Conservation (phyloP, 2,888 invertebrate species). For the Erebia ligea region DNA sequence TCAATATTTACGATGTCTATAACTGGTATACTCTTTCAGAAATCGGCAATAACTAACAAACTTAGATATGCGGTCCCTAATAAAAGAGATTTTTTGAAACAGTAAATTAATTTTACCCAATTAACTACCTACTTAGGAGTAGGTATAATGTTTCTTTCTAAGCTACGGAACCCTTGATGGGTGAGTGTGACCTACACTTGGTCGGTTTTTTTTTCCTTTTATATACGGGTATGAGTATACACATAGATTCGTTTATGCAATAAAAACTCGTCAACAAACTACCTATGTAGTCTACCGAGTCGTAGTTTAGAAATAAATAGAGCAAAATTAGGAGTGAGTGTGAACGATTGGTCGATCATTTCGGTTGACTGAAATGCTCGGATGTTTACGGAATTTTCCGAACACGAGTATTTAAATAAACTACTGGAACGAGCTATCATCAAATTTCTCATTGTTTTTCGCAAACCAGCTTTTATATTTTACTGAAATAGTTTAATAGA, state of each 20-base stretch:
- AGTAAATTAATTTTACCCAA: too few relatives aligned
- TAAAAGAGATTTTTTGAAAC: too few relatives aligned
- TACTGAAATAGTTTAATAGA: background rate
- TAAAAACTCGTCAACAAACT: background rate
- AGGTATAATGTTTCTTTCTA: too few relatives aligned
- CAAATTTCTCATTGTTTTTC: slow-evolving; percentile 1
- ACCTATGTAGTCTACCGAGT: background rate
- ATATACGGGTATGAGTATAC: background rate
- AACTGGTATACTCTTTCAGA: too few relatives aligned
- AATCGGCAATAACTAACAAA: too few relatives aligned
- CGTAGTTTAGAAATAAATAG: slow-evolving; percentile 13
- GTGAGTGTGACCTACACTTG: background rate
- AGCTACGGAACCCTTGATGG: too few relatives aligned
- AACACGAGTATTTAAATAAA: slow-evolving; percentile 11
- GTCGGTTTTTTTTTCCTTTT: background rate
- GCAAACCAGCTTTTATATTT: background rate
- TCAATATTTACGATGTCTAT: too few relatives aligned
- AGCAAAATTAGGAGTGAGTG: slow-evolving; percentile 2
- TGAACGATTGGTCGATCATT: slow-evolving; percentile 16
- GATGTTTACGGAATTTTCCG: slow-evolving; percentile 14
- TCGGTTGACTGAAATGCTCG: slow-evolving; percentile 14
- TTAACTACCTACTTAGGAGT: too few relatives aligned
- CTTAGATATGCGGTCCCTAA: too few relatives aligned
- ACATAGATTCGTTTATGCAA: background rate
- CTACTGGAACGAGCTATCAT: background rate